Percentiles rank a stretch among this genome's conserved stretches.
phyloP scores from a whole-genome alignment of 2,113 vertebrate species.

The Myotis yumanensis region DNA sequence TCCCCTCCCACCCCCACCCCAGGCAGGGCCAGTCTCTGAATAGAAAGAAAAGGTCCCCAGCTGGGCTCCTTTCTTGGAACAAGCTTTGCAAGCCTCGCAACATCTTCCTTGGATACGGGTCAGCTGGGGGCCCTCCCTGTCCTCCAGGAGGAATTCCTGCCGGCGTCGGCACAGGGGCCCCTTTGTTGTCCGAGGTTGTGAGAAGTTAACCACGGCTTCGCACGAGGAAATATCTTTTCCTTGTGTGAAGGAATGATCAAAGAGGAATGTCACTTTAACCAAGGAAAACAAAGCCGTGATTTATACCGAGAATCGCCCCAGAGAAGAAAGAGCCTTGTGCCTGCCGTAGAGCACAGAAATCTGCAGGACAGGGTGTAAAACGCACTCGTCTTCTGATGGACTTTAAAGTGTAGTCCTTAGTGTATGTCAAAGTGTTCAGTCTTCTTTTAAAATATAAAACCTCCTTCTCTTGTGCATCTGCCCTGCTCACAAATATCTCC shows the following conservation, averaged over 20 bases:
- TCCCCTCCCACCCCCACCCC: background rate
- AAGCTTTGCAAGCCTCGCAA: constrained; percentile 34
- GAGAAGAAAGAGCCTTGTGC: background rate
- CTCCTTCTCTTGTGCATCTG: background rate
- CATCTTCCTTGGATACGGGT: constrained; percentile 18
- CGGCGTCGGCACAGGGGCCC: constrained; percentile 3
- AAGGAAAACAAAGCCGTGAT: background rate
- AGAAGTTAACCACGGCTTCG: constrained; percentile 11
- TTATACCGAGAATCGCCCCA: constrained; percentile 9
- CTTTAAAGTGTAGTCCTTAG: background rate
- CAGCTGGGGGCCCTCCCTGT: constrained; percentile 51
- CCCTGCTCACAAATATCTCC: constrained; percentile 9
- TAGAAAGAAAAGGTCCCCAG: constrained; percentile 15
- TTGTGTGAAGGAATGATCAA: constrained; percentile 52
- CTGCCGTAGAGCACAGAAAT: background rate
- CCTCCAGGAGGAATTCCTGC: constrained; percentile 44
- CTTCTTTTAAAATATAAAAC: background rate
- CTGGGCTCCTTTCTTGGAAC: constrained; percentile 43
- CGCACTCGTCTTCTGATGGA: background rate
- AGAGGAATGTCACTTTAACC: constrained; percentile 37
- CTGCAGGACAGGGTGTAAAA: background rate
- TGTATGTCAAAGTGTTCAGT: background rate
- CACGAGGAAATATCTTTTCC: constrained; percentile 55
- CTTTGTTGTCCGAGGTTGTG: constrained; percentile 57
- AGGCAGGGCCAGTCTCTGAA: background rate